A percentile compares a stretch with the other conserved stretches of the same genome.
Evolutionary conservation across 2,797 vertebrate species (phyloP).

Genomic region (Neomorphus geoffroyi): DNA sequence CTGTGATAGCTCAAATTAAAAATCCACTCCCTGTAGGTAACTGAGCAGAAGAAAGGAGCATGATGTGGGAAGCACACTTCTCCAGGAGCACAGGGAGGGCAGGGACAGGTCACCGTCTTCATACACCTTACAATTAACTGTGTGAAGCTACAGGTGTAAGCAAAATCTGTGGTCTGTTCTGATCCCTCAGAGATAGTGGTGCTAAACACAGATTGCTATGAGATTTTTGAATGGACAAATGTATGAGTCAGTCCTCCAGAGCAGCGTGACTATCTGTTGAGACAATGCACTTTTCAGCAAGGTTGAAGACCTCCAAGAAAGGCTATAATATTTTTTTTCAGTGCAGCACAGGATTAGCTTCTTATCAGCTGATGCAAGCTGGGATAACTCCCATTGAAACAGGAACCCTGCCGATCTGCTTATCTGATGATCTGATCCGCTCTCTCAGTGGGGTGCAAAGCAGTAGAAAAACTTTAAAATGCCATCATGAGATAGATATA

Average conservation of each 20-base stretch:
- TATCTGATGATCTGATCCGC: constrained; percentile 29
- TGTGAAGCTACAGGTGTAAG: neutral
- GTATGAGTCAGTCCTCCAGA: accelerated
- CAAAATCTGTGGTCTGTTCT: neutral
- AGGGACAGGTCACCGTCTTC: neutral
- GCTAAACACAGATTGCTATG: neutral
- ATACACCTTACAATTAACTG: neutral
- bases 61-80: neutral
- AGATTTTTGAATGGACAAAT: neutral
- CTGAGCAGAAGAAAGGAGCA: neutral
- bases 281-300: neutral
- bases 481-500: neutral
- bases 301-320: neutral
- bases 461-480: neutral
- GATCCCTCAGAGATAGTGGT: neutral
- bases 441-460: neutral
- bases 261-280: accelerated
- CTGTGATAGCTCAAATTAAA: neutral
- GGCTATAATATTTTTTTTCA: neutral
- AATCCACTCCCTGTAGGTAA: neutral
- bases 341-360: neutral
- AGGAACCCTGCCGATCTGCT: neutral
- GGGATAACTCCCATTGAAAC: constrained; percentile 30
- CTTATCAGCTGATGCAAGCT: constrained; percentile 17
- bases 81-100: neutral